Percentiles rank a stretch among this genome's conserved stretches.
These are phyloP conservation scores for Agapostemon virescens DNA, from an alignment of 2,888 invertebrate genomes.

Conservation along the genomic window DNA sequence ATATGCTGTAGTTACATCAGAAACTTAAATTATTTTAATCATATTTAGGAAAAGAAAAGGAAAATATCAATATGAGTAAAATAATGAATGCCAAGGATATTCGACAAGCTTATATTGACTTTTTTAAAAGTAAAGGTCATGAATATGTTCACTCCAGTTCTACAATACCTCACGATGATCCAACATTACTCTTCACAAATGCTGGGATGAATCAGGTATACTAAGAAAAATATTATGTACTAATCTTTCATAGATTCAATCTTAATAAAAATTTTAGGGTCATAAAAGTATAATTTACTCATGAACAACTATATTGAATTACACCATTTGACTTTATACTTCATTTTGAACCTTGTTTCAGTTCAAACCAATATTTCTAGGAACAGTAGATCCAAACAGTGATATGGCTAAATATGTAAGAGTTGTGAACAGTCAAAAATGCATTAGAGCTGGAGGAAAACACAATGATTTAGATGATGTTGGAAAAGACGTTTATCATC, in stretches of 20 bases:
- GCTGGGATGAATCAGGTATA: constrained; percentile 98
- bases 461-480: constrained; percentile 99
- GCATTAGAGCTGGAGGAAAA: constrained; percentile 99
- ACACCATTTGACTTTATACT: constrained; percentile 4
- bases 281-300: not conserved
- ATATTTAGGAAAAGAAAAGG: constrained; percentile 2
- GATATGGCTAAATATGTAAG: constrained; percentile 95
- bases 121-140: constrained; percentile 93
- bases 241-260: not conserved
- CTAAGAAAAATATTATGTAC: not conserved
- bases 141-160: constrained; percentile 98
- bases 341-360: constrained; percentile 73
- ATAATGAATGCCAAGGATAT: constrained; percentile 89
- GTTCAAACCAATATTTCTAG: constrained; percentile 99
- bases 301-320: constrained; percentile 21
- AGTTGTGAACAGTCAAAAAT: constrained; percentile 98
- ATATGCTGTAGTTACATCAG: constrained; percentile 48
- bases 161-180: constrained; percentile 98
- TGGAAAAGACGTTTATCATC: constrained; percentile 99
- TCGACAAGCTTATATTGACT: constrained; percentile 92
- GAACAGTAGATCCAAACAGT: constrained; percentile 96
- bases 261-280: not conserved
- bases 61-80: constrained; percentile 25
- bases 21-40: not conserved
- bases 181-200: constrained; percentile 97